These are phyloP conservation scores for Xanthia icteritia DNA, from an alignment of 2,888 invertebrate species.

Conservation along the genomic window DNA sequence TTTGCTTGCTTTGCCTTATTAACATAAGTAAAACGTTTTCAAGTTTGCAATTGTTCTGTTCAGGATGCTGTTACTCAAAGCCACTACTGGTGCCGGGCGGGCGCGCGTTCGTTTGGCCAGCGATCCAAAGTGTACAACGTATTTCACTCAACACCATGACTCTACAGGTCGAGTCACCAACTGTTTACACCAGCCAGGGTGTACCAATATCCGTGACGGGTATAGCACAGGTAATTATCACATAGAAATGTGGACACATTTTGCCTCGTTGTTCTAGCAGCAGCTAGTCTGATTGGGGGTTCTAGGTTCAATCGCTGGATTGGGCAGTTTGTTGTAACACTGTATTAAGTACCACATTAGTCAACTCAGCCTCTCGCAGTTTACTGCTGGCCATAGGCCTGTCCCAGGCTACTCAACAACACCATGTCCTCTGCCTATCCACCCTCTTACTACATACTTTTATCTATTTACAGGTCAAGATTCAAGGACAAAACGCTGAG, in stretches of 20 bases:
- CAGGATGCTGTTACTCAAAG: conserved; percentile 98
- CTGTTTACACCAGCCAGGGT: conserved; percentile 98
- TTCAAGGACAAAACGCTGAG: conserved; percentile 97
- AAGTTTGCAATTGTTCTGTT: conserved; percentile 47
- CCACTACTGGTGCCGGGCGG: conserved; percentile 98
- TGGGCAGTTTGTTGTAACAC: neutral
- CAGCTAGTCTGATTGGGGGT: neutral
- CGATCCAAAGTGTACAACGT: conserved; percentile 96
- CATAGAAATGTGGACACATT: neutral
- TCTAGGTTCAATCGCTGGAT: neutral
- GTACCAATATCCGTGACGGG: conserved; percentile 99
- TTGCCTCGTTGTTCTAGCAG: neutral
- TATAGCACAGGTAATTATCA: conserved; percentile 94
- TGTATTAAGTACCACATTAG: neutral
- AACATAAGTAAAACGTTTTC: neutral
- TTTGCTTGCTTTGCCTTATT: neutral
- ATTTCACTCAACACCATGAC: conserved; percentile 99
- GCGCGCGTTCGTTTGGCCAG: conserved; percentile 99
- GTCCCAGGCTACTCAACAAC: neutral
- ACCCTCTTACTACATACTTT: conserved; percentile 4
- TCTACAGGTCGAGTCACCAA: conserved; percentile 98
- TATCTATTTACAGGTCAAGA: conserved; percentile 92
- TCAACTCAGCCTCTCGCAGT: neutral
- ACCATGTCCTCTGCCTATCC: neutral
- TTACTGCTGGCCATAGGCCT: neutral